Conservation (phyloP, 53 echinoderm and acorn worm genomes). For the Patiria pectinifera region DNA sequence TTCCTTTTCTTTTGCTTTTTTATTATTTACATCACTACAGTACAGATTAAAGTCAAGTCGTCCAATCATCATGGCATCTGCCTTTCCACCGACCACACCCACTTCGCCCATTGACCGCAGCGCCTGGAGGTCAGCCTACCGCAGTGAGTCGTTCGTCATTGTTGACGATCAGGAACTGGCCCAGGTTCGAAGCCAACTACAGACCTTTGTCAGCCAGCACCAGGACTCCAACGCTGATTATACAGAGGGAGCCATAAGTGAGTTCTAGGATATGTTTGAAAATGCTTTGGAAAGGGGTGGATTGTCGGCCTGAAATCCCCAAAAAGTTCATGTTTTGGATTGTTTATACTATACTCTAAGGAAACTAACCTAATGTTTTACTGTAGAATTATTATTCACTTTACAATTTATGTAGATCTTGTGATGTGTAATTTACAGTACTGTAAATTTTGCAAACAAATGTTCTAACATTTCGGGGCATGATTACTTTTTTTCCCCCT, state of each 20-base stretch:
- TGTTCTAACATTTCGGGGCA: background rate
- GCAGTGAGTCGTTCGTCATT: background rate
- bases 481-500: too few relatives aligned
- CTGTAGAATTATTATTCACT: background rate
- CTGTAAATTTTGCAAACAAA: background rate
- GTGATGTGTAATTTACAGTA: background rate
- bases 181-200: conserved; percentile 38
- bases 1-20: background rate
- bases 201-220: conserved; percentile 53
- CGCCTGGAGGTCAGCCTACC: background rate
- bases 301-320: too few relatives aligned
- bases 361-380: background rate
- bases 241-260: conserved; percentile 16
- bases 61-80: conserved; percentile 18
- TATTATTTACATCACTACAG: background rate
- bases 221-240: conserved; percentile 42
- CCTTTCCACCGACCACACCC: background rate
- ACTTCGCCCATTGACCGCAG: conserved; percentile 21
- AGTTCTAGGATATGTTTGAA: background rate
- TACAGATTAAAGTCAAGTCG: background rate
- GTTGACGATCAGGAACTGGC: conserved; percentile 14
- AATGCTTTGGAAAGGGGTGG: background rate
- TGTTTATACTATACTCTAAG: too few relatives aligned
- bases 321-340: background rate
- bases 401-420: background rate